Evolutionary conservation across 2,888 invertebrate genomes (phyloP).

Genomic region (Mesodorylaimus sp.): DNA sequence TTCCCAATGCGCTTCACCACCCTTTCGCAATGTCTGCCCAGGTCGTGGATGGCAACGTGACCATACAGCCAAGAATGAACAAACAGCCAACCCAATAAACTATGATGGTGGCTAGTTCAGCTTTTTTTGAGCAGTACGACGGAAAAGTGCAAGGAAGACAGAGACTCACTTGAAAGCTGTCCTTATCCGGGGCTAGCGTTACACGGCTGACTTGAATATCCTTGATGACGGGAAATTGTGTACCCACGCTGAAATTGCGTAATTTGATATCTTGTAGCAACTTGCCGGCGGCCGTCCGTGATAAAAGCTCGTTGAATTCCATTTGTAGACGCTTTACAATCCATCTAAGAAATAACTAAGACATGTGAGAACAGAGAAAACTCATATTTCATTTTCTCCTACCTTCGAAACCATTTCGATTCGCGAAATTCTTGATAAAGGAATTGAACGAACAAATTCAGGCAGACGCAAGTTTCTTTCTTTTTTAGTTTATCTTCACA

Average conservation of each 20-base stretch:
- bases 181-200: slow-evolving; percentile 54
- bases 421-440: slow-evolving; percentile 27
- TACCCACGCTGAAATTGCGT: slow-evolving; percentile 62
- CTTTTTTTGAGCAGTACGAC: too few relatives aligned
- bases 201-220: slow-evolving; percentile 59
- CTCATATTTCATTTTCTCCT: not conserved
- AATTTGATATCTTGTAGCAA: slow-evolving; percentile 46
- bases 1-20: too few relatives aligned
- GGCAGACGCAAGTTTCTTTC: slow-evolving; percentile 19
- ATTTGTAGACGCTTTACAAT: slow-evolving; percentile 25
- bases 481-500: slow-evolving; percentile 19
- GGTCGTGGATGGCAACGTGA: too few relatives aligned
- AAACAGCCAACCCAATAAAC: too few relatives aligned
- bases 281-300: slow-evolving; percentile 20
- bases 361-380: not conserved
- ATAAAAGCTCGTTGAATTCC: slow-evolving; percentile 26
- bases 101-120: too few relatives aligned
- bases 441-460: slow-evolving; percentile 22
- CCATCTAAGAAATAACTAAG: slow-evolving; percentile 20
- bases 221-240: slow-evolving; percentile 71
- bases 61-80: too few relatives aligned
- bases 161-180: slow-evolving; percentile 56
- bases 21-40: too few relatives aligned
- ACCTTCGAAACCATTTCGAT: slow-evolving; percentile 22
- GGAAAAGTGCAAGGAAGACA: too few relatives aligned